Base-by-base conservation (phyloP, 2,888 invertebrate species). In the Dasypogon diadema region DNA sequence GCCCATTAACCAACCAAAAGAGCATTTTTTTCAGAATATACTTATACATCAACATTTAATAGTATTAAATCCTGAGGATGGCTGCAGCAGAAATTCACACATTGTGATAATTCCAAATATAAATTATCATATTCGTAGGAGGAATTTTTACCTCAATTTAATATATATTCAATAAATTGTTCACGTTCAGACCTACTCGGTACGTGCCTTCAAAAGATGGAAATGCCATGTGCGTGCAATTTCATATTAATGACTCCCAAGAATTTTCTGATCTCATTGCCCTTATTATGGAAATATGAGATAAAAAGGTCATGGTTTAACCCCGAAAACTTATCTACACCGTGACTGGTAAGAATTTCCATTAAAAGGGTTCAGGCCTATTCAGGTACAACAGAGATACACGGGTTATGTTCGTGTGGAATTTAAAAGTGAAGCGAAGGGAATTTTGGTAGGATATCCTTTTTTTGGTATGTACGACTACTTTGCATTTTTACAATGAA, bases 91-190 rank as follows among this genome's bases (percentile, higher is more conserved):
- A 42, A 1, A 12, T 30, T 68, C 26, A 48, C 18, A 24, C 18
- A 24, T 68, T 70, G 30, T 46, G 30, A 54, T 16, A 70, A 70
- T 54, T 34, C n/a, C 37, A 3, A 18, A 5, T 6, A 22, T 14
- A 30, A 34, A 70, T 70, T 54, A 54, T 54, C 70, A 54, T 54
- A 54, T 70, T 30, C 54, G n/a, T 34, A 54, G 34, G 34, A 21
- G 16, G 54, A 34, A 54, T 70, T 70, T 48, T 54, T 34, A 70
- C 34, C 70, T 54, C 26, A 51, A 70, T 70, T 54, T 70, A 70
- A 70, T 70, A 70, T 21, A 26, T 51, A 70, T 70, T 70, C 54
- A 70, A 70, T 70, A 70, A 70, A 54, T 70, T 70, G 70, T 70
- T 70, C 70, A 70, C 70, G 70, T 70, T 30, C 54, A 54, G 34